phyloP scores from a whole-genome alignment of 2,797 vertebrate genomes.

The Ibycter americanus region DNA sequence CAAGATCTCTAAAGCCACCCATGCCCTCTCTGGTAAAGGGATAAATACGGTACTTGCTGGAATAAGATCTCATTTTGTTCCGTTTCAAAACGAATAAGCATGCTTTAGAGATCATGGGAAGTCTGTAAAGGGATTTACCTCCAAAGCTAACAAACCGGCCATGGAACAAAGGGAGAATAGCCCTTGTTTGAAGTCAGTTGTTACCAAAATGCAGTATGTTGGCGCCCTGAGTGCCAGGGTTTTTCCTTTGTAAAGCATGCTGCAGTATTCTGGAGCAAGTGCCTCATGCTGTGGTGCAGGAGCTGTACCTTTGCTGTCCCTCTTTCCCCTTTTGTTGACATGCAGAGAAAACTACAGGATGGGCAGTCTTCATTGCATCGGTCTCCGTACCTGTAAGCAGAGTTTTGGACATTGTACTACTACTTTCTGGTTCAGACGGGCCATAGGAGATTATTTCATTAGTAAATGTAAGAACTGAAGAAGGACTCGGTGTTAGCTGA shows the following conservation, averaged over 20 bases:
- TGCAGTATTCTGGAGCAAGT: neutral
- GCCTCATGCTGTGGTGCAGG: neutral
- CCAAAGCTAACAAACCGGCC: neutral
- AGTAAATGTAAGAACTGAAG: neutral
- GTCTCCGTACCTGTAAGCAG: neutral
- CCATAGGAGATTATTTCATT: neutral
- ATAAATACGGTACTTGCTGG: neutral
- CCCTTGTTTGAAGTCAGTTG: neutral
- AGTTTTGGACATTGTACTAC: neutral
- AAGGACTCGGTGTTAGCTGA: neutral
- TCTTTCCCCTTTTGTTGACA: neutral
- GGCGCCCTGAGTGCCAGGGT: neutral
- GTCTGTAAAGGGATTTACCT: slow-evolving; percentile 9
- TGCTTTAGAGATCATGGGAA: neutral
- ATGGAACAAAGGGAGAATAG: neutral
- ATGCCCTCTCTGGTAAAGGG: neutral
- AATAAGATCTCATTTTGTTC: slow-evolving; percentile 21
- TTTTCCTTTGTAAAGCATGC: neutral
- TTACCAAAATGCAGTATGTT: neutral
- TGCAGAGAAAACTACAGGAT: neutral
- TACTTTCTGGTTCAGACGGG: neutral
- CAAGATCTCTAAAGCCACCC: slow-evolving; percentile 21
- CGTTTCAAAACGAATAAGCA: neutral
- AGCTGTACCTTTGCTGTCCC: neutral
- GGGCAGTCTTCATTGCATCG: neutral